Evolutionary conservation across 2,113 vertebrate species (phyloP).

Genomic region (Microcebus ravelobensis): DNA sequence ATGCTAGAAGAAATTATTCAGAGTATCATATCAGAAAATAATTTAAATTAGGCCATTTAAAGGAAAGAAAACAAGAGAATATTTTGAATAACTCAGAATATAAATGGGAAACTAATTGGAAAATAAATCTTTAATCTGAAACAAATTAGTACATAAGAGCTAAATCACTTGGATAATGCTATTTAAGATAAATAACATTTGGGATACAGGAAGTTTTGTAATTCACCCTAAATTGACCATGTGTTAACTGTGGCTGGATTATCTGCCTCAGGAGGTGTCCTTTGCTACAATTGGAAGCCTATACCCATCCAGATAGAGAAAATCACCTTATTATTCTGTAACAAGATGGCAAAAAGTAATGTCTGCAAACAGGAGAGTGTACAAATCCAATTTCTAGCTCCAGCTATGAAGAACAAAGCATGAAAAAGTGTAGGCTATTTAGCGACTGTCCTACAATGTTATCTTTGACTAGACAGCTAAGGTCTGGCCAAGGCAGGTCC

Average conservation of each 20-base stretch:
- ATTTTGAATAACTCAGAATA: slow-evolving; percentile 27
- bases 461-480: background rate
- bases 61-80: slow-evolving; percentile 11
- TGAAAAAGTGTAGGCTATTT: background rate
- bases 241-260: background rate
- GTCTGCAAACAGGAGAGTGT: background rate
- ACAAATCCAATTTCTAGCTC: background rate
- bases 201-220: background rate
- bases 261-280: background rate
- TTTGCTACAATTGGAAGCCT: background rate
- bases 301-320: background rate
- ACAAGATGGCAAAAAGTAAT: background rate
- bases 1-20: slow-evolving; percentile 20
- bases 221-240: background rate
- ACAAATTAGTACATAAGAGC: slow-evolving; percentile 45
- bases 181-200: slow-evolving; percentile 9
- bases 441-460: background rate
- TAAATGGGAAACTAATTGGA: slow-evolving; percentile 44
- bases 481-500: background rate
- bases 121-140: slow-evolving; percentile 47
- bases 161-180: background rate
- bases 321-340: background rate
- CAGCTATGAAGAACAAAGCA: background rate
- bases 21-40: slow-evolving; percentile 13
- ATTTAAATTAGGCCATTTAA: slow-evolving; percentile 30